These are phyloP conservation scores for Goniozus legneri DNA, from an alignment of 1,140 invertebrate genomes.

Conservation along the genomic window DNA sequence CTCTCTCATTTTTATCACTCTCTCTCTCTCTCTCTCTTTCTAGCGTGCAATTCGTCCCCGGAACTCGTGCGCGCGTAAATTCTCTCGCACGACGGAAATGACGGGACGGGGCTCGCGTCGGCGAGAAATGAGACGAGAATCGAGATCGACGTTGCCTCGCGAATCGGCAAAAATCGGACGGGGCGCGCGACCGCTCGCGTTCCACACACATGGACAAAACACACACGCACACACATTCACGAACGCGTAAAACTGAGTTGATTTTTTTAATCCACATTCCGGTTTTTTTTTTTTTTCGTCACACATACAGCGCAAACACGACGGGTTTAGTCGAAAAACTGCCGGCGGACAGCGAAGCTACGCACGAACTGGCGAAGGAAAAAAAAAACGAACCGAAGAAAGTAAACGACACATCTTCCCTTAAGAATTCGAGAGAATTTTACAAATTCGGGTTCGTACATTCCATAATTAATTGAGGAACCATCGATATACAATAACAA, in stretches of 20 bases:
- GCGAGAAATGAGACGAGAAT: no score
- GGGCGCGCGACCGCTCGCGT: constrained; percentile 3
- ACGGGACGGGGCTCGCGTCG: no score
- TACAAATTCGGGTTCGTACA: constrained; percentile 44
- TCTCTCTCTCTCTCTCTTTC: constrained; percentile 13
- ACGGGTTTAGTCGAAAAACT: constrained; percentile 38
- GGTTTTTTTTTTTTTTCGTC: constrained; percentile 16
- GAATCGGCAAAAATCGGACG: not conserved
- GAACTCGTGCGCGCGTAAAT: no score
- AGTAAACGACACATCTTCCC: constrained; percentile 33
- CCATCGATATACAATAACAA: constrained; percentile 49
- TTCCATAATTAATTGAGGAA: constrained; percentile 48
- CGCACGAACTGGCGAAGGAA: no score
- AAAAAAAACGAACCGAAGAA: no score
- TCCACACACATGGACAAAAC: constrained; percentile 17
- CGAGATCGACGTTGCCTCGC: no score
- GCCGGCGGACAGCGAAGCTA: constrained; percentile 42
- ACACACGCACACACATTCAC: constrained; percentile 19
- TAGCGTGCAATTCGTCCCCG: no score
- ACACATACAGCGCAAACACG: constrained; percentile 29
- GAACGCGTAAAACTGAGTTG: no score
- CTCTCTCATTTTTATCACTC: constrained; percentile 16
- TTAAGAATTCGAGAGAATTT: constrained; percentile 43
- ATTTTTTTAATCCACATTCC: no score
- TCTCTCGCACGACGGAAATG: no score